Evolutionary conservation across 2,888 invertebrate species (phyloP).

Genomic region (Hofmannophila pseudospretella): DNA sequence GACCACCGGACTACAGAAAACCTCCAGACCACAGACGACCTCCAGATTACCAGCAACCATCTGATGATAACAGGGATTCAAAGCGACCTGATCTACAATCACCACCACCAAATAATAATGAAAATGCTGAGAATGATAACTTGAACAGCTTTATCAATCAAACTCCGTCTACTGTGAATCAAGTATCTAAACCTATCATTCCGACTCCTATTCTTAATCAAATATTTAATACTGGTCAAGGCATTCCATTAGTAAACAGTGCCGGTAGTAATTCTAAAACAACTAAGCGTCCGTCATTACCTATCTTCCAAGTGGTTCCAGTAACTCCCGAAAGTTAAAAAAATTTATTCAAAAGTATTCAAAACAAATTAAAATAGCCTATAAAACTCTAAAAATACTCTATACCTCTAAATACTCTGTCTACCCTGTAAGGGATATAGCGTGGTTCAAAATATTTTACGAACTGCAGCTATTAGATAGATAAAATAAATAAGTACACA

Average conservation of each 20-base stretch:
- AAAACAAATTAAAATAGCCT: too few relatives aligned
- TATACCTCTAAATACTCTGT: too few relatives aligned
- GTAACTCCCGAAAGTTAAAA: conserved; percentile 12
- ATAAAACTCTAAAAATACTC: too few relatives aligned
- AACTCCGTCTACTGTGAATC: neutral
- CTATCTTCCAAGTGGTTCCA: conserved; percentile 13
- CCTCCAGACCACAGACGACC: conserved; percentile 8
- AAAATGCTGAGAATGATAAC: neutral
- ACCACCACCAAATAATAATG: neutral
- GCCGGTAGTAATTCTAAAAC: neutral
- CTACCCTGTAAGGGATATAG: too few relatives aligned
- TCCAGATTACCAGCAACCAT: conserved; percentile 5
- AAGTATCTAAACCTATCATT: neutral
- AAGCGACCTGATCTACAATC: neutral
- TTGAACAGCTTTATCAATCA: neutral
- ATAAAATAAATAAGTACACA: too few relatives aligned
- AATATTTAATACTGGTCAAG: conserved; percentile 3
- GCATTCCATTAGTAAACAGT: conserved; percentile 10
- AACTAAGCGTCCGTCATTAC: neutral
- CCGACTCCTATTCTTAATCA: neutral
- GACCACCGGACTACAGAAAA: neutral
- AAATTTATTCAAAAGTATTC: too few relatives aligned
- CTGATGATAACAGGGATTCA: neutral
- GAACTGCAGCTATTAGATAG: too few relatives aligned
- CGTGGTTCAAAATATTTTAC: too few relatives aligned